Evolutionary conservation across 2,113 vertebrate genomes (phyloP).

Genomic region (Passer montanus): DNA sequence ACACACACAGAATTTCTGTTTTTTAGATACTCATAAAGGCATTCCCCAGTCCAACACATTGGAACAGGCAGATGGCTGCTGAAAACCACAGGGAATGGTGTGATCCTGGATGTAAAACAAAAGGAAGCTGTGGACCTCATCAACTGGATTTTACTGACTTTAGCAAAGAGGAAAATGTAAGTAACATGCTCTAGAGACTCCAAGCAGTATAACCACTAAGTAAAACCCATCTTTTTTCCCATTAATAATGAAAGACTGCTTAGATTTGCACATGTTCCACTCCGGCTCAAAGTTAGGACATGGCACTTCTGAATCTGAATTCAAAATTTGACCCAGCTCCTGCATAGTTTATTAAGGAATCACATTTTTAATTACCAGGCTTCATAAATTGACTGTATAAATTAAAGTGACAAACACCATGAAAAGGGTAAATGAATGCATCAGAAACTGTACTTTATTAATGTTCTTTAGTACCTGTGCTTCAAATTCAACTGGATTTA

Average conservation of each 20-base stretch:
- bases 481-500: not conserved
- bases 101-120: not conserved
- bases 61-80: not conserved
- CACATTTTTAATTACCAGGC: not conserved
- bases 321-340: not conserved
- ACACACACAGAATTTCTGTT: fast-evolving
- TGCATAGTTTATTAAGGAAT: not conserved
- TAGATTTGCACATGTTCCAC: not conserved
- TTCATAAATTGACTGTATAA: not conserved
- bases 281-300: not conserved
- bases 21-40: not conserved
- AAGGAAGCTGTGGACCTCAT: not conserved
- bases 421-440: not conserved
- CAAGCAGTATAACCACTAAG: not conserved
- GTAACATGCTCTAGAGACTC: not conserved
- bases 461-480: not conserved
- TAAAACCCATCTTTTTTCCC: not conserved
- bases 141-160: not conserved
- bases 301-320: not conserved
- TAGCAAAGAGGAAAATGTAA: not conserved
- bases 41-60: not conserved
- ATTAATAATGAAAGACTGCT: constrained; percentile 14
- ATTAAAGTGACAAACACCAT: not conserved
- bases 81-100: not conserved
- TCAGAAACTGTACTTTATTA: not conserved